Evolutionary conservation across 2,888 invertebrate species (phyloP).

Genomic region (Aphodius sticticus): DNA sequence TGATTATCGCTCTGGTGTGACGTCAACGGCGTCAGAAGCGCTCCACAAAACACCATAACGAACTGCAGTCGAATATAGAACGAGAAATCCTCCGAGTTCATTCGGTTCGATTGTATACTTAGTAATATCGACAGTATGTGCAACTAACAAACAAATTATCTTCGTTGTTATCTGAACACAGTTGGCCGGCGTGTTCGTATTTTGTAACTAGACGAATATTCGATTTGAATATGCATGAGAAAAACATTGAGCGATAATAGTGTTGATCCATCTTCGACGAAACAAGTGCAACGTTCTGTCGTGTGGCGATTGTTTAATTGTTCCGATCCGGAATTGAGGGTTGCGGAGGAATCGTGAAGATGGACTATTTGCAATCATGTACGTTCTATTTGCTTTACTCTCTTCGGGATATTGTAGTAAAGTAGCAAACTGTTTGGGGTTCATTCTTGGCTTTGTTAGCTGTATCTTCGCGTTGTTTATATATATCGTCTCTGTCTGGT

Average conservation of each 20-base stretch:
- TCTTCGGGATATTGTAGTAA: not conserved
- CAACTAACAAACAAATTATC: not conserved
- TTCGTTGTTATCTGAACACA: not conserved
- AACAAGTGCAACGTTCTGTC: not conserved
- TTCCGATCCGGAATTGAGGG: not conserved
- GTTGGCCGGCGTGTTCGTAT: not conserved
- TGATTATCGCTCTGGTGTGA: not conserved
- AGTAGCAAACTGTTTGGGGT: too few species aligned
- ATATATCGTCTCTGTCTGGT: too few species aligned
- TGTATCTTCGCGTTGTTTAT: too few species aligned
- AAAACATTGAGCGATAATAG: not conserved
- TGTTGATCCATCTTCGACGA: not conserved
- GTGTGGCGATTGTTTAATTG: not conserved
- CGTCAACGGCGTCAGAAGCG: not conserved
- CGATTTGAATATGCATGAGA: not conserved
- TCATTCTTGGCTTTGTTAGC: too few species aligned
- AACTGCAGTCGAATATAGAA: not conserved
- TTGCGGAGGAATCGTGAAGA: not conserved
- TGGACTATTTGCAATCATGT: slow-evolving; percentile 4
- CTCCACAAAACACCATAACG: not conserved
- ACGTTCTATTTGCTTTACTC: not conserved
- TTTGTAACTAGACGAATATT: not conserved
- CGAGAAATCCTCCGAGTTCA: not conserved
- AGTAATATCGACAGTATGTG: not conserved
- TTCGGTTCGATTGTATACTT: too few species aligned